These are phyloP conservation scores for Anarsia innoxiella DNA, from an alignment of 2,888 invertebrate genomes.

Conservation along the genomic window DNA sequence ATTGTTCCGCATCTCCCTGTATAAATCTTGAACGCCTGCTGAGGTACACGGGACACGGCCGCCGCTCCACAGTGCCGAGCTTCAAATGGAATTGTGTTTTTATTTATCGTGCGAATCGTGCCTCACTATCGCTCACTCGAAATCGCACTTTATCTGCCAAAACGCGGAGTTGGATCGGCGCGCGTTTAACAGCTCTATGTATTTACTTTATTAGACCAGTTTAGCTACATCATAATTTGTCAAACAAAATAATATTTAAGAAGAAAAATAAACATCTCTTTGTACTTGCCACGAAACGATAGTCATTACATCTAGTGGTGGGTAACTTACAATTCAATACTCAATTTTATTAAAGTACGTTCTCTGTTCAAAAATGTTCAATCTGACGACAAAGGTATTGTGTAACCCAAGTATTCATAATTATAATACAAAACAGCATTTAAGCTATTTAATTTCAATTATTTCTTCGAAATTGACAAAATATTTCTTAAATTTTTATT, in stretches of 20 bases:
- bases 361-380: too few relatives aligned
- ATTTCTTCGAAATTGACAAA: too few relatives aligned
- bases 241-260: background rate
- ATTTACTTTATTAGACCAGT: conserved; percentile 25
- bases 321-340: conserved; percentile 4
- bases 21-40: conserved; percentile 75
- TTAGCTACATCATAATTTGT: background rate
- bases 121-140: conserved; percentile 67
- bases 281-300: conserved; percentile 2
- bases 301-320: background rate
- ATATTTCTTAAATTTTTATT: too few relatives aligned
- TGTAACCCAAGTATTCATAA: too few relatives aligned
- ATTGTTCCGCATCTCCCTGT: conserved; percentile 71
- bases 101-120: conserved; percentile 73
- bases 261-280: background rate
- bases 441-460: background rate
- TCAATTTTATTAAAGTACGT: conserved; percentile 2
- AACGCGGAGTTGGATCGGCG: conserved; percentile 52
- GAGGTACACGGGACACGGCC: conserved; percentile 71
- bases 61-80: conserved; percentile 61
- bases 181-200: conserved; percentile 40
- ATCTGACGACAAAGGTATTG: too few relatives aligned
- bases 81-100: conserved; percentile 75
- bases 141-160: conserved; percentile 70
- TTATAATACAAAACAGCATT: too few relatives aligned